These are phyloP conservation scores for Brachypteracias leptosomus DNA, from an alignment of 2,113 vertebrate species.

Conservation along the genomic window DNA sequence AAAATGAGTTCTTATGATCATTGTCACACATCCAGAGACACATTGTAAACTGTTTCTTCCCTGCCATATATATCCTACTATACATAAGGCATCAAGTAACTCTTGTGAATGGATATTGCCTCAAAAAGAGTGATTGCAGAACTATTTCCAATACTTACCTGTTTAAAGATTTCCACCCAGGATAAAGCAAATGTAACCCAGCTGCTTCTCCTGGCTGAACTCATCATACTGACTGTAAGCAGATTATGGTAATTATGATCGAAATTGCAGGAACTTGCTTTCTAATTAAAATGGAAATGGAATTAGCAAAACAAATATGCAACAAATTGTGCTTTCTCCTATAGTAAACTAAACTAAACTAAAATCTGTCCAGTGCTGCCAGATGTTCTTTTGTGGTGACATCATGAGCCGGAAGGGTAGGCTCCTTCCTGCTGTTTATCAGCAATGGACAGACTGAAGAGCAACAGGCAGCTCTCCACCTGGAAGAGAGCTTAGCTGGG, in stretches of 20 bases:
- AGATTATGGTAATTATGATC: slow-evolving; percentile 66
- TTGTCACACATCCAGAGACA: neutral
- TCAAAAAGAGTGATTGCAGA: neutral
- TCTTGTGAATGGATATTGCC: neutral
- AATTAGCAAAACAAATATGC: slow-evolving; percentile 64
- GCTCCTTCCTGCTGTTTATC: neutral
- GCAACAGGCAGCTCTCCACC: neutral
- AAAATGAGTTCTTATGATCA: neutral
- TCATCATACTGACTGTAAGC: slow-evolving; percentile 46
- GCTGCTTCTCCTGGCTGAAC: slow-evolving; percentile 11
- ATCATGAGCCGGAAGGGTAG: neutral
- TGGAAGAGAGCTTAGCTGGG: neutral
- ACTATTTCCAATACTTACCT: slow-evolving; percentile 41
- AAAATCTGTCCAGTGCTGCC: neutral
- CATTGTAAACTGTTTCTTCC: neutral
- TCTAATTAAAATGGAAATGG: slow-evolving; percentile 71
- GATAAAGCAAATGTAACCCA: slow-evolving; percentile 4
- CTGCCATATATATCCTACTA: neutral
- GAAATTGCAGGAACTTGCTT: slow-evolving; percentile 67
- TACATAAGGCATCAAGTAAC: neutral
- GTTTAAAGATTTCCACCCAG: slow-evolving; percentile 47
- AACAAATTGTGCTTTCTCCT: slow-evolving; percentile 26
- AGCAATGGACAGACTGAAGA: neutral
- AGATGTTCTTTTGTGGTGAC: slow-evolving; percentile 6
- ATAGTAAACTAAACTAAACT: neutral